phyloP scores from a whole-genome alignment of 2,113 vertebrate genomes.

The Oreocharis arfaki region DNA sequence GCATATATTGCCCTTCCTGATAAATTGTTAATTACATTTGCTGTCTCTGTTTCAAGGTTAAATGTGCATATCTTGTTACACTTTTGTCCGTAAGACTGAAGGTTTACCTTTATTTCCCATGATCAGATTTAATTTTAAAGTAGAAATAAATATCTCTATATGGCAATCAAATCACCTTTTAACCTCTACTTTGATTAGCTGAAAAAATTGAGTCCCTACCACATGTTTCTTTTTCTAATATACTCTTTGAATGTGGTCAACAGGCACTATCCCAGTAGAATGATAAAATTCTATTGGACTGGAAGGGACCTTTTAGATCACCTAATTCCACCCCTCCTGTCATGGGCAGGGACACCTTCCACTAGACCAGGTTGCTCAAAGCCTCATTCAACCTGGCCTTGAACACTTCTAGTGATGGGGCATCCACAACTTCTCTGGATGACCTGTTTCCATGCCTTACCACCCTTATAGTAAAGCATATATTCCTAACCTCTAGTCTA shows the following conservation, averaged over 20 bases:
- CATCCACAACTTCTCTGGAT: not conserved
- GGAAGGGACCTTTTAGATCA: not conserved
- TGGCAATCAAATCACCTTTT: not conserved
- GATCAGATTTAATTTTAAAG: not conserved
- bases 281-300: not conserved
- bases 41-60: slow-evolving; percentile 27
- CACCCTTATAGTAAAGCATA: not conserved
- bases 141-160: not conserved
- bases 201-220: not conserved
- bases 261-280: not conserved
- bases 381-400: not conserved
- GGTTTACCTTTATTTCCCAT: not conserved
- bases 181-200: not conserved
- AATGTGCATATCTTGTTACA: not conserved
- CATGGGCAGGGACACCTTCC: not conserved
- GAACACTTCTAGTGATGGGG: not conserved
- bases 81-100: not conserved
- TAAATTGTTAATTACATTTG: slow-evolving; percentile 40
- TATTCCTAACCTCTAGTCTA: not conserved
- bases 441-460: not conserved
- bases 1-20: not conserved
- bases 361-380: not conserved
- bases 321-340: not conserved
- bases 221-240: not conserved
- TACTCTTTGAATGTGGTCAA: not conserved